A percentile compares a stretch with the other conserved stretches of the same genome.
Evolutionary conservation across 2,113 vertebrate species (phyloP).

Genomic region (Willisornis vidua): DNA sequence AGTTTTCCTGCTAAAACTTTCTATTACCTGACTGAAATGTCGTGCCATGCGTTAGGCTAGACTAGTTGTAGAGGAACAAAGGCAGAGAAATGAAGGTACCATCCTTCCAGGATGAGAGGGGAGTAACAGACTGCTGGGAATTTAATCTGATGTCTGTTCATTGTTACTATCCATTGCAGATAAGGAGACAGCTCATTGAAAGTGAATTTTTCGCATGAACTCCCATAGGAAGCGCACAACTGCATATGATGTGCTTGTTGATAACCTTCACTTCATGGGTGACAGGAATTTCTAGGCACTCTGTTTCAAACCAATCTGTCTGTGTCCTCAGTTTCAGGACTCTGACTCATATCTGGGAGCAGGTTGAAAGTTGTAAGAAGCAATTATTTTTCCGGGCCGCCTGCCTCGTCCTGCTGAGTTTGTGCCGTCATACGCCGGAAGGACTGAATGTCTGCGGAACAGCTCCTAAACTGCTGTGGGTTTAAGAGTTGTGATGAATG

Average conservation of each 20-base stretch:
- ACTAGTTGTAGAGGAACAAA: background rate
- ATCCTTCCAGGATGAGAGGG: background rate
- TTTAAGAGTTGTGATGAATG: background rate
- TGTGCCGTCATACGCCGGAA: accelerated
- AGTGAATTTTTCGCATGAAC: background rate
- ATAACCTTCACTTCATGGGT: background rate
- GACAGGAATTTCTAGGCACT: background rate
- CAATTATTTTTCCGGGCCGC: background rate
- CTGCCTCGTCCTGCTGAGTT: background rate
- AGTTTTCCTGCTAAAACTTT: background rate
- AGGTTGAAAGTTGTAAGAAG: background rate
- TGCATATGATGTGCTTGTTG: background rate
- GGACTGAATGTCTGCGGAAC: background rate
- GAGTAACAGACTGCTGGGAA: background rate
- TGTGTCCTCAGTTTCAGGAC: background rate
- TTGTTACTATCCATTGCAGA: background rate
- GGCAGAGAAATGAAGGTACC: background rate
- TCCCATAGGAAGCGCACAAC: background rate
- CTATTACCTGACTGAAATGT: background rate
- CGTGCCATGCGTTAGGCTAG: background rate
- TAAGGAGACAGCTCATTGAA: background rate
- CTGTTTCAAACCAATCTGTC: background rate
- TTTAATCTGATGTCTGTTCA: background rate
- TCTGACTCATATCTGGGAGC: background rate
- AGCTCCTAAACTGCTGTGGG: background rate